Percentiles rank a stretch among this genome's conserved stretches.
Conservation (phyloP, 1,140 invertebrate genomes). For the Aradophagus sp. region DNA sequence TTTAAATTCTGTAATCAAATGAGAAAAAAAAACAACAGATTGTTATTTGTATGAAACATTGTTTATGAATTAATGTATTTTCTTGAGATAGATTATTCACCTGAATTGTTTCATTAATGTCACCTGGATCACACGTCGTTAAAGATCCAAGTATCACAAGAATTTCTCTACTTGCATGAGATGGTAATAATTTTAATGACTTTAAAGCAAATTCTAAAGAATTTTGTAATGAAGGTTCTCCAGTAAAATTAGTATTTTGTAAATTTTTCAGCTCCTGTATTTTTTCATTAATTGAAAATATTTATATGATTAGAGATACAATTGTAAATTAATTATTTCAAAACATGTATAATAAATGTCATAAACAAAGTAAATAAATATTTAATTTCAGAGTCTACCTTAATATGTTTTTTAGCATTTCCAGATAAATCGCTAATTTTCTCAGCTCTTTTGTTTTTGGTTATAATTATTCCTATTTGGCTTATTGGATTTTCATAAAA, state of each 20-base stretch:
- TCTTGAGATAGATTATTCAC: no score
- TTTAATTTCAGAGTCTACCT: constrained; percentile 69
- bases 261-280: constrained; percentile 71
- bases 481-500: constrained; percentile 99
- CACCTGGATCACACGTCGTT: constrained; percentile 96
- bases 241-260: constrained; percentile 78
- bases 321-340: background rate
- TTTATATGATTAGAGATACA: no score
- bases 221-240: constrained; percentile 97
- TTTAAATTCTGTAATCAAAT: constrained; percentile 77
- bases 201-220: constrained; percentile 90
- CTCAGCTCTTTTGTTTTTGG: constrained; percentile 95
- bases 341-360: background rate
- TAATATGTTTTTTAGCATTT: constrained; percentile 87
- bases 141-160: constrained; percentile 94
- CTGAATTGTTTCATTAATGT: constrained; percentile 91
- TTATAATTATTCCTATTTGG: constrained; percentile 93
- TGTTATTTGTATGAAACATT: no score
- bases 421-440: constrained; percentile 92
- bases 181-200: constrained; percentile 91
- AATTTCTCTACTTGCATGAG: constrained; percentile 94
- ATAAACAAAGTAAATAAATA: no score
- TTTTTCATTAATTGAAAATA: constrained; percentile 1
- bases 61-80: no score
- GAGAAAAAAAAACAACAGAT: background rate